phyloP scores from a whole-genome alignment of 2,113 vertebrate species.

The Melanotaenia duboulayi region DNA sequence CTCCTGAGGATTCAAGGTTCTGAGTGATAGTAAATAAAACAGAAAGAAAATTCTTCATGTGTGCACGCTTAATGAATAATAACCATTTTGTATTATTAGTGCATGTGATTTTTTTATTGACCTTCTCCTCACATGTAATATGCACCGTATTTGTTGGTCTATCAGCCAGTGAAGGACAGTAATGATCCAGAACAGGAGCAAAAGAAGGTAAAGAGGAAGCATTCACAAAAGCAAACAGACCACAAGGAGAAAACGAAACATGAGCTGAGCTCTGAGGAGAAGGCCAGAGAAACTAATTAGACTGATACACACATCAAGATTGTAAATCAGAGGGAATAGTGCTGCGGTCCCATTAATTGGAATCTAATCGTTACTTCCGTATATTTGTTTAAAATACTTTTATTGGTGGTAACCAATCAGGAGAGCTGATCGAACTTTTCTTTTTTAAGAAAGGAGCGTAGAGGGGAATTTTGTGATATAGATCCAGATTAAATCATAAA shows the following conservation, averaged over 20 bases:
- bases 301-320: too few species aligned
- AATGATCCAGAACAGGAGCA: neutral
- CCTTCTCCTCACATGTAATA: conserved; percentile 7
- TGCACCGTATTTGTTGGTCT: neutral
- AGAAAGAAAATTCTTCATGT: neutral
- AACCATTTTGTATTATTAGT: neutral
- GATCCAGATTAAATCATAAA: too few species aligned
- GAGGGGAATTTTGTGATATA: too few species aligned
- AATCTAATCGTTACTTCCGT: too few species aligned
- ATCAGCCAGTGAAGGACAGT: neutral
- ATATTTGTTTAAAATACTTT: too few species aligned
- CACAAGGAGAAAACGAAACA: neutral
- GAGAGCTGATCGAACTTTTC: too few species aligned
- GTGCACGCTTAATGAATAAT: conserved; percentile 13
- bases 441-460: too few species aligned
- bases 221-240: neutral
- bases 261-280: neutral
- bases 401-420: too few species aligned
- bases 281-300: too few species aligned
- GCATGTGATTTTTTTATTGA: conserved; percentile 9
- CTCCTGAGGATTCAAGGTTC: conserved; percentile 18
- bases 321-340: too few species aligned
- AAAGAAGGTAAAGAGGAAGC: neutral
- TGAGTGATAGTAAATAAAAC: conserved; percentile 28
- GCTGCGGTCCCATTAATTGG: too few species aligned